Evolutionary conservation across 2,113 vertebrate species (phyloP).

Genomic region (Piprites chloris): DNA sequence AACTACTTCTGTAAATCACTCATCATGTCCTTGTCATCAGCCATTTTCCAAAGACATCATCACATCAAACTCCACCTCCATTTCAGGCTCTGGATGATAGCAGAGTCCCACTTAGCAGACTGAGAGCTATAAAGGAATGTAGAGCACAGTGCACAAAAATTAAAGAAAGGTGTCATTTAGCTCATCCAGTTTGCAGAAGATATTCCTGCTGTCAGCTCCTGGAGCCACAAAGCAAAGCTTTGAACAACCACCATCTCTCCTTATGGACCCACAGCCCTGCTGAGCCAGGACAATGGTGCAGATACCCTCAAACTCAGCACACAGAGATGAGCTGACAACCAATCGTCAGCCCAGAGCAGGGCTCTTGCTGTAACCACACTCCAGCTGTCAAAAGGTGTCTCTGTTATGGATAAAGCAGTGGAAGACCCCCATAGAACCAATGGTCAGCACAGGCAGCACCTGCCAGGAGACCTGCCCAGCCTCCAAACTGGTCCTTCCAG

Average conservation of each 20-base stretch:
- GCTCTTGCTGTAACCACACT: accelerated
- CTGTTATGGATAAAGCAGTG: neutral
- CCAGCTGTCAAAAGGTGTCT: neutral
- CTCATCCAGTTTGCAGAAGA: neutral
- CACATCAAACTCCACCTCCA: neutral
- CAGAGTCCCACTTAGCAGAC: neutral
- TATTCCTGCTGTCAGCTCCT: neutral
- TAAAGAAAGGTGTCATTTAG: neutral
- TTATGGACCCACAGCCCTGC: neutral
- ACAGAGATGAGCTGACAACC: neutral
- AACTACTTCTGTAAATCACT: neutral
- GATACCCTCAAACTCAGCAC: neutral
- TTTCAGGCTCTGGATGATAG: neutral
- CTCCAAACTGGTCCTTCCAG: neutral
- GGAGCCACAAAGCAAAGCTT: neutral
- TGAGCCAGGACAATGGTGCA: neutral
- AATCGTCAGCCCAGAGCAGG: accelerated
- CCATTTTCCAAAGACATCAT: neutral
- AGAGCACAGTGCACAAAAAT: neutral
- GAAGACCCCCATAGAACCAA: neutral
- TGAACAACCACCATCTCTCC: neutral
- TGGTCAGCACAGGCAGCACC: accelerated
- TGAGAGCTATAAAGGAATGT: neutral
- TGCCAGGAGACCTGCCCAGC: neutral
- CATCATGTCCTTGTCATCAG: neutral